These are phyloP conservation scores for Caracal caracal DNA, from an alignment of 2,113 vertebrate species.

Conservation along the genomic window DNA sequence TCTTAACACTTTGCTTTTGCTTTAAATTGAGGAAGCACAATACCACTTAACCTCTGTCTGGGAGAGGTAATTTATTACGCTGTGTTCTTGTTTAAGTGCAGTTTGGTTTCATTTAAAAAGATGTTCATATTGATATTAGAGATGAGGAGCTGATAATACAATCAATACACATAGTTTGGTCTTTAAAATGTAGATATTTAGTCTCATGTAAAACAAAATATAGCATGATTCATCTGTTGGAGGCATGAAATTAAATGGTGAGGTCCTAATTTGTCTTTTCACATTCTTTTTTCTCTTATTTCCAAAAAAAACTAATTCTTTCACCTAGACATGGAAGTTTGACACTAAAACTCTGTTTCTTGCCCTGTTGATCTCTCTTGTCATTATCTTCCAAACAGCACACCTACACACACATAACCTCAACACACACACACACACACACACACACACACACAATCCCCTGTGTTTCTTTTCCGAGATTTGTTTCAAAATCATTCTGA, in stretches of 20 bases:
- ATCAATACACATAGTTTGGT: neutral
- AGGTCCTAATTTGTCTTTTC: neutral
- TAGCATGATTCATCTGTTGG: neutral
- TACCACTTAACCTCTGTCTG: constrained; percentile 7
- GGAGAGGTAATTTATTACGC: constrained; percentile 48
- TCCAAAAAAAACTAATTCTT: neutral
- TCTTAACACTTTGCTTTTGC: constrained; percentile 60
- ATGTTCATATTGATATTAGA: constrained; percentile 45
- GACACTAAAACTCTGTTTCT: neutral
- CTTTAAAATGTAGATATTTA: constrained; percentile 9
- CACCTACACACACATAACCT: neutral
- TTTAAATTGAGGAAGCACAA: constrained; percentile 33
- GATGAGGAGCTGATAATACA: neutral
- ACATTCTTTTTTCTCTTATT: neutral
- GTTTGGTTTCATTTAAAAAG: constrained; percentile 45
- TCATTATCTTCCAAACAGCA: neutral
- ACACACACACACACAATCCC: neutral
- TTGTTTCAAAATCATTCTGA: constrained; percentile 44
- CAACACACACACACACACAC: neutral
- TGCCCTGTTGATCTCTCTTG: neutral
- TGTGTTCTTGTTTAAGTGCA: constrained; percentile 32
- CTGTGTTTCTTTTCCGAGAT: neutral
- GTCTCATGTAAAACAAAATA: neutral
- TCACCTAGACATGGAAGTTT: neutral
- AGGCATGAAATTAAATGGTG: neutral